Conservation (phyloP, 2,113 vertebrate genomes). For the Centropristis striata region DNA sequence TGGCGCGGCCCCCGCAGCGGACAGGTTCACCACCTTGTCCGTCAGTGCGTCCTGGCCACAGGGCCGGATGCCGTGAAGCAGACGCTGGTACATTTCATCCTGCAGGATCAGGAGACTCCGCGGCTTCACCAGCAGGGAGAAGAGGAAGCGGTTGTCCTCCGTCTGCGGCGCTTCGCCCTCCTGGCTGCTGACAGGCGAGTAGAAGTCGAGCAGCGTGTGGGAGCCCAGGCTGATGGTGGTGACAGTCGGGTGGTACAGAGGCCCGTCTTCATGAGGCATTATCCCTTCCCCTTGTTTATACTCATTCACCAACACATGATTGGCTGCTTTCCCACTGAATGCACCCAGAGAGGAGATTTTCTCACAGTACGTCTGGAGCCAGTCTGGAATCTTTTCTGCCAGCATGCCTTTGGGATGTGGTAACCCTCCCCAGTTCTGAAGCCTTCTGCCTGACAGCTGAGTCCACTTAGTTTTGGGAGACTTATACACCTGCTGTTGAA, state of each 20-base stretch:
- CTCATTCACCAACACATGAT: conserved; percentile 94
- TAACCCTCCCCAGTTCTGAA: conserved; percentile 94
- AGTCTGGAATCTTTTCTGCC: conserved; percentile 88
- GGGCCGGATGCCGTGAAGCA: conserved; percentile 89
- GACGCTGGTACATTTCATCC: conserved; percentile 85
- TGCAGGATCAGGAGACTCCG: conserved; percentile 90
- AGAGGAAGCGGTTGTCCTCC: conserved; percentile 83
- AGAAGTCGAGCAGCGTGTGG: conserved; percentile 91
- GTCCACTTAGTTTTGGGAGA: conserved; percentile 94
- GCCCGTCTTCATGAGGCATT: conserved; percentile 95
- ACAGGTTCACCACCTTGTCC: conserved; percentile 82
- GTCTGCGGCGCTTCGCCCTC: conserved; percentile 70
- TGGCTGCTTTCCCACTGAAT: conserved; percentile 88
- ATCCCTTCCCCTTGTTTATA: conserved; percentile 92
- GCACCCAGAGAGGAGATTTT: conserved; percentile 88
- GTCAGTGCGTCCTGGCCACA: conserved; percentile 79
- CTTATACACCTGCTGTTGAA: conserved; percentile 89
- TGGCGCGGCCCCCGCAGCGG: conserved; percentile 12
- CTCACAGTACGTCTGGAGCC: conserved; percentile 87
- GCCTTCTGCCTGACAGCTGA: conserved; percentile 89
- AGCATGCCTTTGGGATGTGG: conserved; percentile 92
- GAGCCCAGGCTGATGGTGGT: conserved; percentile 93
- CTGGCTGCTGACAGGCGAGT: conserved; percentile 79
- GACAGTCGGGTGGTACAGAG: conserved; percentile 92
- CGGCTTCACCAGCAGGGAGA: conserved; percentile 87